These are phyloP conservation scores for Astreopora myriophthalma DNA, from an alignment of 64 coral and sea anemone genomes.

Conservation along the genomic window DNA sequence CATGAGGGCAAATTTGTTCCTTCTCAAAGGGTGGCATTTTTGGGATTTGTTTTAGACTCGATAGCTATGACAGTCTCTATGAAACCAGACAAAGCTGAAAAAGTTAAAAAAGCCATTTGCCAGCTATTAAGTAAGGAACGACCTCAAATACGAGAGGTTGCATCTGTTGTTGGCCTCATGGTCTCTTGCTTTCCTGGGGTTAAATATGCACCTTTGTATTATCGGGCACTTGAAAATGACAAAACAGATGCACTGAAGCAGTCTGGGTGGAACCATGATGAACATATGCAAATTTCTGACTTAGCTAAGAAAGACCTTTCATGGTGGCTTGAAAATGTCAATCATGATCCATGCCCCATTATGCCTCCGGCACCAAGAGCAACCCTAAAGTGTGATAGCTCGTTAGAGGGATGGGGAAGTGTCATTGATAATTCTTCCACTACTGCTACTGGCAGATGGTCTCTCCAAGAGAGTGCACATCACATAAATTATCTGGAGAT, in stretches of 20 bases:
- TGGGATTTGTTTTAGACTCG: constrained; percentile 49
- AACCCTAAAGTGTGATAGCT: constrained; percentile 35
- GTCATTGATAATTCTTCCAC: constrained; percentile 29
- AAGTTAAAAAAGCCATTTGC: constrained; percentile 7
- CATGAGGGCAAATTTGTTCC: neutral
- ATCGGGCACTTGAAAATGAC: constrained; percentile 38
- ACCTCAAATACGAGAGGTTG: constrained; percentile 42
- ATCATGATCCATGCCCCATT: neutral
- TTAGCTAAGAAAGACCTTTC: constrained; percentile 36
- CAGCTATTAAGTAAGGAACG: neutral
- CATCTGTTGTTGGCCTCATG: constrained; percentile 46
- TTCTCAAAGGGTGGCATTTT: constrained; percentile 15
- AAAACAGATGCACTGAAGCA: constrained; percentile 56
- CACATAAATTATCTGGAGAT: constrained; percentile 68
- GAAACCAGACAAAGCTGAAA: constrained; percentile 19
- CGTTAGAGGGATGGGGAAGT: constrained; percentile 58
- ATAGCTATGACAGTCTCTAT: constrained; percentile 26
- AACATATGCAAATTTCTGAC: constrained; percentile 28
- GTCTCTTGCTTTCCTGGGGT: constrained; percentile 73
- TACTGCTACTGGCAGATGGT: neutral
- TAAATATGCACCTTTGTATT: constrained; percentile 33
- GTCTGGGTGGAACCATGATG: constrained; percentile 18
- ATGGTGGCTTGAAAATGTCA: constrained; percentile 56
- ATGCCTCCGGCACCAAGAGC: neutral
- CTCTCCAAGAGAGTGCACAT: neutral